Base-by-base conservation (phyloP, 1,140 invertebrate genomes). In the Laupala kohalensis region DNA sequence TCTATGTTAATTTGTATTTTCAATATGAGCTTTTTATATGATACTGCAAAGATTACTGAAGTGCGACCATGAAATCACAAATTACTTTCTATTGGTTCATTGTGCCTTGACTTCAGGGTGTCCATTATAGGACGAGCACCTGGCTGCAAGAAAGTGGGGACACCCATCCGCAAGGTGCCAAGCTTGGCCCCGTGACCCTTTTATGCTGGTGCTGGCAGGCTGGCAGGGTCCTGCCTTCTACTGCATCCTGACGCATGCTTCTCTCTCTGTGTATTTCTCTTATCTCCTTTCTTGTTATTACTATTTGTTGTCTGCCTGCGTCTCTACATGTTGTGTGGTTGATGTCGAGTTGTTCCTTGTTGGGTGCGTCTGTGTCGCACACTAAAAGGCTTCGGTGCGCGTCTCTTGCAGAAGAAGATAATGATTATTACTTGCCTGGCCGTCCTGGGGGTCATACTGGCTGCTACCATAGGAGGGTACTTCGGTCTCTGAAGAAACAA, bases 361-460 rank as follows among this genome's bases (percentile, higher is more conserved):
- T n/a, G n/a, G n/a, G n/a, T n/a, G n/a, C n/a, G n/a, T n/a, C 37
- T 53, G 37, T 53, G 37, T 19, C 19, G 9, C 4, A 19, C 37
- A 53, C 37, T 53, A 53, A 53, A 9, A 53, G 9, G 37, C 19
- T 9, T 53, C 9, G 37, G 37, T 53, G 37, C 37, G 37, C 9
- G 37, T 69, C 4, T 68, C 64, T 27, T 69, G 71, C 90, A 97
- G 94, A 98, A 98, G 93, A 97, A 97, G 89, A 97, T 97, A 81
- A 96, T 97, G 92, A 97, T 98, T 86, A 87, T 97, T 86, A 92
- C 97, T 82, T 97, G 95, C 86, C 86, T 98, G 82, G 87, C 93
- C 77, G 89, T 97, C 82, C 87, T 97, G 82, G 91, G 90, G 79
- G 84, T 95, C 78, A 88, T 96, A 79, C 82, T 93, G 80, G 89